These are phyloP conservation scores for Periophthalmus modestus DNA, from an alignment of 2,113 vertebrate genomes.

Conservation along the genomic window DNA sequence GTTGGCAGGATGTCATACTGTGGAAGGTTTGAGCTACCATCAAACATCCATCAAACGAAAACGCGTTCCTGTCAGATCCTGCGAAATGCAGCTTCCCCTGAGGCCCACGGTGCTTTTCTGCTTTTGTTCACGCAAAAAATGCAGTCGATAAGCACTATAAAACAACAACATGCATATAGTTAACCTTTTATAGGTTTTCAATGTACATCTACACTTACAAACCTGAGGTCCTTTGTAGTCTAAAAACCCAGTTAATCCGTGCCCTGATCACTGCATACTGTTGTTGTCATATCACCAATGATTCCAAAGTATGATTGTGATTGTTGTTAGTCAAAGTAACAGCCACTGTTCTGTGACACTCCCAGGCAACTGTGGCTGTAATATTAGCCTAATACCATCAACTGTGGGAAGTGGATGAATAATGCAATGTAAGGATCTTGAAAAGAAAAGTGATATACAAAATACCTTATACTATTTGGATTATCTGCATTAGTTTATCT, in stretches of 20 bases:
- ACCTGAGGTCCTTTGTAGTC: background rate
- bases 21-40: background rate
- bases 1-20: background rate
- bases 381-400: background rate
- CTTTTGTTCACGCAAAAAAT: background rate
- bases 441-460: too few relatives aligned
- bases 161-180: too few relatives aligned
- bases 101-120: background rate
- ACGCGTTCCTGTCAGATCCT: background rate
- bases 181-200: too few relatives aligned
- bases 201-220: background rate
- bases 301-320: background rate
- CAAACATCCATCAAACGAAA: constrained; percentile 1
- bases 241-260: background rate
- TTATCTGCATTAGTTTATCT: too few relatives aligned
- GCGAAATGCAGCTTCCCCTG: background rate
- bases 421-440: too few relatives aligned
- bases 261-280: background rate
- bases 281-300: background rate
- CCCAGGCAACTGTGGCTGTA: background rate
- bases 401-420: background rate
- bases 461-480: too few relatives aligned
- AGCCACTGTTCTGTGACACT: background rate
- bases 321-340: background rate
- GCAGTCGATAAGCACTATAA: background rate